phyloP scores from a whole-genome alignment of 2,888 invertebrate species.

The Drosophila buzzatii region DNA sequence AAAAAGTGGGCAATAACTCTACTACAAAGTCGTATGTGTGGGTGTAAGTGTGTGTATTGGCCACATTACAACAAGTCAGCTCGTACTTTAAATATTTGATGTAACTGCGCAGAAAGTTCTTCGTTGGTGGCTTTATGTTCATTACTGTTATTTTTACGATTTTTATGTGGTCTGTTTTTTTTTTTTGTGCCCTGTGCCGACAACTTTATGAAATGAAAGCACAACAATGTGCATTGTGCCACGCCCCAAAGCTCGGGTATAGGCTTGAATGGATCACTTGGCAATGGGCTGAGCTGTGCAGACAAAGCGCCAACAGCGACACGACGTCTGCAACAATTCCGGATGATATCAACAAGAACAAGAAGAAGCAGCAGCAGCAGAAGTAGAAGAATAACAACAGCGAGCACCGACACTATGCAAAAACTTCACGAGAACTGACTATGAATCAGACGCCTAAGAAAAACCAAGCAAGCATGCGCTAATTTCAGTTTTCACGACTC shows the following conservation, averaged over 20 bases:
- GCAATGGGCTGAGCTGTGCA: slow-evolving; percentile 73
- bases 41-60: slow-evolving; percentile 32
- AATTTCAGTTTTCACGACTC: slow-evolving; percentile 7
- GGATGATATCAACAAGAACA: slow-evolving; percentile 53
- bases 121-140: slow-evolving; percentile 41
- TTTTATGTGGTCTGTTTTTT: background rate
- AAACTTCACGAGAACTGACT: slow-evolving; percentile 69
- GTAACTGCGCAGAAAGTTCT: slow-evolving; percentile 63
- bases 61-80: slow-evolving; percentile 19
- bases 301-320: slow-evolving; percentile 71
- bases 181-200: slow-evolving; percentile 32
- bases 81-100: slow-evolving; percentile 72
- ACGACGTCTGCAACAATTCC: slow-evolving; percentile 65
- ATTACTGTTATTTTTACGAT: slow-evolving; percentile 21
- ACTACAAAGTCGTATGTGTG: slow-evolving; percentile 30
- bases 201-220: slow-evolving; percentile 59
- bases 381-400: slow-evolving; percentile 26
- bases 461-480: slow-evolving; percentile 13
- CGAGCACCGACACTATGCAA: slow-evolving; percentile 56
- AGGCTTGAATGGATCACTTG: slow-evolving; percentile 62
- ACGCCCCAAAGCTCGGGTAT: slow-evolving; percentile 35
- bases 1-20: slow-evolving; percentile 30
- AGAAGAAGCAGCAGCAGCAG: background rate
- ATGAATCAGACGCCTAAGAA: slow-evolving; percentile 69
- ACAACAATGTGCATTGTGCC: slow-evolving; percentile 61